phyloP scores from a whole-genome alignment of 1,140 invertebrate genomes.

The Drosophila pseudoobscura region DNA sequence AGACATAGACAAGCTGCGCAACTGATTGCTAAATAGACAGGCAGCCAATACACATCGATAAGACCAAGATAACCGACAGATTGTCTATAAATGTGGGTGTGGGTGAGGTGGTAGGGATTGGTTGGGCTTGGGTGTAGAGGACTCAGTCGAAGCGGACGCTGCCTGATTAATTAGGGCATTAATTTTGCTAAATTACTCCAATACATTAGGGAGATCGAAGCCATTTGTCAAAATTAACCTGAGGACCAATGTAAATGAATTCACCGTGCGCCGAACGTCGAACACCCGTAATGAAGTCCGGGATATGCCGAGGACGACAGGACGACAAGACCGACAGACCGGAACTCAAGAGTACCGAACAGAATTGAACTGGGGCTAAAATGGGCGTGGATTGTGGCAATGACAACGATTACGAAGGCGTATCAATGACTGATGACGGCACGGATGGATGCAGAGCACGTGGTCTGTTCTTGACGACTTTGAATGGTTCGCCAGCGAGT shows the following conservation, averaged over 20 bases:
- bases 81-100: conserved; percentile 33
- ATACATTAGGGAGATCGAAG: conserved; percentile 82
- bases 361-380: conserved; percentile 6
- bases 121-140: not conserved
- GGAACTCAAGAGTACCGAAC: not conserved
- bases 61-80: conserved; percentile 49
- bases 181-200: conserved; percentile 83
- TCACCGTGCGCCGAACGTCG: conserved; percentile 21
- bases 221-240: conserved; percentile 83
- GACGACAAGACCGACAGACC: not conserved
- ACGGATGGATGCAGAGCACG: conserved; percentile 36
- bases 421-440: conserved; percentile 55
- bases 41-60: conserved; percentile 58
- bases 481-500: conserved; percentile 1
- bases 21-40: conserved; percentile 66
- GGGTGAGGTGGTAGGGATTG: not conserved
- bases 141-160: conserved; percentile 29
- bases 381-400: conserved; percentile 40
- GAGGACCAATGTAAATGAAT: conserved; percentile 74
- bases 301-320: conserved; percentile 15
- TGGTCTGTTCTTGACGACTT: conserved; percentile 18
- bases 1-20: conserved; percentile 57
- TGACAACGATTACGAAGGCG: conserved; percentile 51
- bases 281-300: conserved; percentile 33
- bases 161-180: conserved; percentile 79